phyloP scores from a whole-genome alignment of 2,113 vertebrate species.

The Paramormyrops kingsleyae region DNA sequence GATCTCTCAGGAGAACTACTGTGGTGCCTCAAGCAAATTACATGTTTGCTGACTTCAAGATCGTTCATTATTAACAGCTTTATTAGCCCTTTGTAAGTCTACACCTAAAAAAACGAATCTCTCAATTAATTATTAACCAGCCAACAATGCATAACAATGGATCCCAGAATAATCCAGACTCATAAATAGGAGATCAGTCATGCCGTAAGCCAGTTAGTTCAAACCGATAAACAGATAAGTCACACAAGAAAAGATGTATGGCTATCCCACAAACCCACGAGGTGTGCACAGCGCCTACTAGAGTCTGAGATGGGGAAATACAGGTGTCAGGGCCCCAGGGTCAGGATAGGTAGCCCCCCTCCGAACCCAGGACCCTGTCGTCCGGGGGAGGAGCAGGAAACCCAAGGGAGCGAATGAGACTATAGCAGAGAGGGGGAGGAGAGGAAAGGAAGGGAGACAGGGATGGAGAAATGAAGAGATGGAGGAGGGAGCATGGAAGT shows the following conservation, averaged over 20 bases:
- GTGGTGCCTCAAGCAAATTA: neutral
- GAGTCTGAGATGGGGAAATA: neutral
- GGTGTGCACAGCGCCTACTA: neutral
- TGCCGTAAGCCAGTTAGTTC: neutral
- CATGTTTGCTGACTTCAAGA: neutral
- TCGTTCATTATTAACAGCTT: neutral
- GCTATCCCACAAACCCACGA: neutral
- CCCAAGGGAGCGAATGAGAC: slow-evolving; percentile 24
- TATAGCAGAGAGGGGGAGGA: slow-evolving; percentile 3
- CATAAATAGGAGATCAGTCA: neutral
- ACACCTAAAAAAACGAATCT: neutral
- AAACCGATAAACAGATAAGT: neutral
- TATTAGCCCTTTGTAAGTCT: neutral
- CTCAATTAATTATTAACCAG: neutral
- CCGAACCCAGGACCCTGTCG: neutral
- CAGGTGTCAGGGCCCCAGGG: neutral
- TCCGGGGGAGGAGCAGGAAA: neutral
- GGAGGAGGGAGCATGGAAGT: neutral
- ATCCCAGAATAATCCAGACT: neutral
- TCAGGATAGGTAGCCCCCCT: neutral
- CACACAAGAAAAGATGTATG: neutral
- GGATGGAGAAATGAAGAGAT: neutral
- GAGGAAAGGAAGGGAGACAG: neutral
- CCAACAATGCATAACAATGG: neutral
- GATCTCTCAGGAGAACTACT: neutral